Evolutionary conservation across 2,113 vertebrate species (phyloP).

Genomic region (Dissostichus mawsoni): DNA sequence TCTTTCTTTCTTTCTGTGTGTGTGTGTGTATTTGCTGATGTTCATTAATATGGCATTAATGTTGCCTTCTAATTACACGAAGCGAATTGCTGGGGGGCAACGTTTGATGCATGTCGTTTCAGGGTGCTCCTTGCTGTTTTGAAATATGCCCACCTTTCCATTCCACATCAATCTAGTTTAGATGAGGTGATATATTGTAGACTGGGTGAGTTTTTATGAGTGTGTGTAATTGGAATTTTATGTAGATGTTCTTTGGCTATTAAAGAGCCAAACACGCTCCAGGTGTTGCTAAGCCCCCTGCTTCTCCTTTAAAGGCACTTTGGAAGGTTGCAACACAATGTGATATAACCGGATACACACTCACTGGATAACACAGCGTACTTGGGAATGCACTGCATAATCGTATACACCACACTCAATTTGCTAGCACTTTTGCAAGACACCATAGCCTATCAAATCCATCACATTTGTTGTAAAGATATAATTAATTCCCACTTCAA

Average conservation of each 20-base stretch:
- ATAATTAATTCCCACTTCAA: slow-evolving; percentile 57
- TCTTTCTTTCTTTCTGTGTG: slow-evolving; percentile 7
- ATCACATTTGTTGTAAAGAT: slow-evolving; percentile 43
- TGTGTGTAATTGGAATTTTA: slow-evolving; percentile 77
- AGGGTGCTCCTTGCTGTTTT: slow-evolving; percentile 59
- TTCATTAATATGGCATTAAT: slow-evolving; percentile 78
- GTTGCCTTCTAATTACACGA: slow-evolving; percentile 75
- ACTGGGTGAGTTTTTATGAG: slow-evolving; percentile 66
- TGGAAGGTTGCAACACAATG: slow-evolving; percentile 25
- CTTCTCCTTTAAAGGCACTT: slow-evolving; percentile 41
- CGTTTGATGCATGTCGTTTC: slow-evolving; percentile 69
- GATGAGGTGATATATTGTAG: slow-evolving; percentile 56
- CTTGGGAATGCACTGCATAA: background rate
- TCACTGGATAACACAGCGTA: background rate
- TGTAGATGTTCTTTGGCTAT: slow-evolving; percentile 67
- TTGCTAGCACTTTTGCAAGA: slow-evolving; percentile 11
- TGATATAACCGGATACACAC: slow-evolving; percentile 2
- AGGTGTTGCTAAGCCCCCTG: slow-evolving; percentile 64
- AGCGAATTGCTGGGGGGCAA: slow-evolving; percentile 68
- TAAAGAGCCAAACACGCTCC: slow-evolving; percentile 68
- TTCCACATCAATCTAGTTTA: slow-evolving; percentile 70
- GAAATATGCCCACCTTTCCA: slow-evolving; percentile 64
- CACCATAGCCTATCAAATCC: slow-evolving; percentile 22
- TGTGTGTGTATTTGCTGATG: slow-evolving; percentile 19
- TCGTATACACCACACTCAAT: background rate